Conservation (phyloP, 2,888 invertebrate genomes). For the Cantharis rufa region DNA sequence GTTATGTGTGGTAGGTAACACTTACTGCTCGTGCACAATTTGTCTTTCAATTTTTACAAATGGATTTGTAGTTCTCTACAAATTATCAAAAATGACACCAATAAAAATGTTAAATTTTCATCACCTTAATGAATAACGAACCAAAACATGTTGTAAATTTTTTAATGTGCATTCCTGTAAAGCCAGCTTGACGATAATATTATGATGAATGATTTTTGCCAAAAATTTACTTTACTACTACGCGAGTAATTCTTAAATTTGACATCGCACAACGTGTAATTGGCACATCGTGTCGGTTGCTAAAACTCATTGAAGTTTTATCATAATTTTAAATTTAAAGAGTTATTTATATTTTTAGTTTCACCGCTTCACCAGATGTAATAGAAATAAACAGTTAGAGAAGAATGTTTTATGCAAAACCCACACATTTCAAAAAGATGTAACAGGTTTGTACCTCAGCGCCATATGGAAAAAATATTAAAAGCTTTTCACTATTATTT, state of each 20-base stretch:
- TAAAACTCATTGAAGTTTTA: conserved; percentile 1
- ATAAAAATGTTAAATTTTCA: neutral
- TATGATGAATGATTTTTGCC: neutral
- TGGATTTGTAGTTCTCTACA: neutral
- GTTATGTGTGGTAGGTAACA: neutral
- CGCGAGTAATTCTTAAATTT: neutral
- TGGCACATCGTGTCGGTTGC: neutral
- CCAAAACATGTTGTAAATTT: neutral
- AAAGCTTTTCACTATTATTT: neutral
- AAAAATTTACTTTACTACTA: neutral
- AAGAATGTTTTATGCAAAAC: neutral
- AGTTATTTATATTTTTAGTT: neutral
- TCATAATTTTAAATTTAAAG: neutral
- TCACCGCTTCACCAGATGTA: neutral
- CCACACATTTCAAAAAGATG: neutral
- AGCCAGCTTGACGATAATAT: neutral
- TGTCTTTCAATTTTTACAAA: conserved; percentile 5
- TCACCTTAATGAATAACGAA: neutral
- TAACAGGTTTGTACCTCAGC: neutral
- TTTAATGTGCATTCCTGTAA: neutral
- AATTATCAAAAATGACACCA: neutral
- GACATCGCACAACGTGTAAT: neutral
- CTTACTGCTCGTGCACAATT: neutral
- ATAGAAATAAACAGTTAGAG: neutral
- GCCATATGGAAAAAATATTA: neutral